Evolutionary conservation across 2,797 vertebrate genomes (phyloP), one percentile per base, ranked within the genome.

Genomic region (Amphiprion clarkii): DNA sequence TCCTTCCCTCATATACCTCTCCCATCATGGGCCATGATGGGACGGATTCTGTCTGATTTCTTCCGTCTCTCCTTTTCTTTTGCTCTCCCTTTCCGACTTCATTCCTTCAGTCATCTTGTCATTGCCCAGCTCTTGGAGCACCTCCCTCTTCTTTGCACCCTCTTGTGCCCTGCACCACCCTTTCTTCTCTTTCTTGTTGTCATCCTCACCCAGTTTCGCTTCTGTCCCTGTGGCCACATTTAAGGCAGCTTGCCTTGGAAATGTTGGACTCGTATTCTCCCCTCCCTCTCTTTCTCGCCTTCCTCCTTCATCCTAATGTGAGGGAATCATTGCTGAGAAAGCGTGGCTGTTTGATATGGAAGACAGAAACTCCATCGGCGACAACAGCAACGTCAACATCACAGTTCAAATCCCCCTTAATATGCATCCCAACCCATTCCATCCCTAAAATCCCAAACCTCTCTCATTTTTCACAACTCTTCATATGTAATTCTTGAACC

Each of bases 301-400:
- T 70, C 54, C 71, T 81, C 61, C 61, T 84, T 72, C 83, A 82
- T 88, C 80, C 74, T 87, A 68, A 87, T 42, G 63, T 64, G 65
- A 85, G 71, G 80, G 76, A 88, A 73, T 78, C 56, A 89, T 78
- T 93, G 88, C 87, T 83, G 87, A 86, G 69, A 88, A 79, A 86
- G 79, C 88, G 84, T 82, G 88, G 87, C 92, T 84, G 78, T 94
- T 93, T 93, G 89, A 92, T 91, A 92, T 90, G 90, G 89, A 93
- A 93, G 86, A 90, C 85, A 89, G 79, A 86, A 88, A 85, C 88
- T 86, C 71, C 89, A 92, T 84, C 56, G 27, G 85, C 67, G 66
- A 85, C 86, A 81, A 85, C 89, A 81, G 72, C 84, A 82, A 80
- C 17, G 27, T 88, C 85, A 83, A 56, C 87, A 75, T 82, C 74